phyloP scores from a whole-genome alignment of 23 tunicate genomes.

The Phallusia fumigata region DNA sequence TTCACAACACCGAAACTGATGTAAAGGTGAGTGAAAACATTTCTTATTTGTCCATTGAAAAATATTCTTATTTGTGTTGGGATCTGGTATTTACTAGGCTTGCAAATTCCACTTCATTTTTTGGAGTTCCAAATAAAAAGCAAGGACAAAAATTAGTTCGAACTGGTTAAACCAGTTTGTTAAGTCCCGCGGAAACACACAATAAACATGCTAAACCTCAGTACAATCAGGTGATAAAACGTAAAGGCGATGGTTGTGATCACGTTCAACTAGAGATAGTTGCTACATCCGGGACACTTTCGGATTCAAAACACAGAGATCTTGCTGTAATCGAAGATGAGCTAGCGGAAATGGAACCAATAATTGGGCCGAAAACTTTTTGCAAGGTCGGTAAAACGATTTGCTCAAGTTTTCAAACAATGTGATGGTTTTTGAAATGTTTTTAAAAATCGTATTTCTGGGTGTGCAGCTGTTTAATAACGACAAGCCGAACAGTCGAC shows the following conservation, averaged over 20 bases:
- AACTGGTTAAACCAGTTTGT: too few relatives aligned
- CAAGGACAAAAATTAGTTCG: too few relatives aligned
- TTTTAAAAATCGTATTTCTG: too few relatives aligned
- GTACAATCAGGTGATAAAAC: constrained; percentile 52
- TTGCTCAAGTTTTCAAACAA: background rate
- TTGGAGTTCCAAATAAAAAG: too few relatives aligned
- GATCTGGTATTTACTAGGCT: background rate
- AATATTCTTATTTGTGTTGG: too few relatives aligned
- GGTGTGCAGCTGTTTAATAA: too few relatives aligned
- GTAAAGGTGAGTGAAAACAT: constrained; percentile 38
- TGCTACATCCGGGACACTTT: constrained; percentile 56
- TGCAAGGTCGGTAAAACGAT: constrained; percentile 44
- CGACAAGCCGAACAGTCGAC: too few relatives aligned
- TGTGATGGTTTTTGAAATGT: background rate
- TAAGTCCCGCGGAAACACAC: too few relatives aligned
- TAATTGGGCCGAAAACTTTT: constrained; percentile 55
- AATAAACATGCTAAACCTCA: background rate
- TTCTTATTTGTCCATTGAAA: too few relatives aligned
- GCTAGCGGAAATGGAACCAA: constrained; percentile 42
- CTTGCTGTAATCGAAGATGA: constrained; percentile 69
- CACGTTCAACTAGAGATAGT: constrained; percentile 84
- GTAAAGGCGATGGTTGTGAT: constrained; percentile 77
- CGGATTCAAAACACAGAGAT: constrained; percentile 47
- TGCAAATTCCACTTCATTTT: background rate
- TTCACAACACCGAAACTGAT: constrained; percentile 88